phyloP scores from a whole-genome alignment of 2,113 vertebrate genomes.

The Melanocharis versteri region DNA sequence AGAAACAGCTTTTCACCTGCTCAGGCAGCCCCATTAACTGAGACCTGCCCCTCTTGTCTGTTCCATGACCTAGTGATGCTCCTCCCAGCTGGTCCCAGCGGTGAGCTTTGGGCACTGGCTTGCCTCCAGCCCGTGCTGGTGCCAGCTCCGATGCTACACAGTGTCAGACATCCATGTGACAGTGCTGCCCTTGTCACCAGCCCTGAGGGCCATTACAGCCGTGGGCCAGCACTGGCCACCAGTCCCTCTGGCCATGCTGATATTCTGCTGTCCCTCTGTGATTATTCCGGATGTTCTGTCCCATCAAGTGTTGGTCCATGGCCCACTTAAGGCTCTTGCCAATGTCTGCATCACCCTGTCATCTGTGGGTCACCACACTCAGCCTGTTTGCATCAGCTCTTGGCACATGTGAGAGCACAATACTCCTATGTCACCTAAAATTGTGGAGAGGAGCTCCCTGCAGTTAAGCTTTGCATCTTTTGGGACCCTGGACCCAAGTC shows the following conservation, averaged over 20 bases:
- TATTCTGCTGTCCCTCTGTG: background rate
- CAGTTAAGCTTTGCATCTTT: background rate
- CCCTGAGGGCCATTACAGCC: background rate
- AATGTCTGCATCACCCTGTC: background rate
- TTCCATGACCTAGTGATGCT: background rate
- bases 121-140: background rate
- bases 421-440: background rate
- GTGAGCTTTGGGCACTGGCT: background rate
- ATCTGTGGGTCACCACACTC: accelerated
- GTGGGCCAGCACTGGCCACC: background rate
- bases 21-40: background rate
- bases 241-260: background rate
- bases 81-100: accelerated
- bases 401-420: accelerated
- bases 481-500: background rate
- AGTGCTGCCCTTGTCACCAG: background rate
- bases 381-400: background rate
- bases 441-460: background rate
- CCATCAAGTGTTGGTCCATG: accelerated
- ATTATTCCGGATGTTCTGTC: background rate
- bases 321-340: background rate
- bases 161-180: accelerated
- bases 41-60: background rate
- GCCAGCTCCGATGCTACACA: accelerated
- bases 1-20: background rate